Percentiles rank a stretch among this genome's conserved stretches.
Evolutionary conservation across 2,113 vertebrate species (phyloP).

Genomic region (Myiopsitta monachus): DNA sequence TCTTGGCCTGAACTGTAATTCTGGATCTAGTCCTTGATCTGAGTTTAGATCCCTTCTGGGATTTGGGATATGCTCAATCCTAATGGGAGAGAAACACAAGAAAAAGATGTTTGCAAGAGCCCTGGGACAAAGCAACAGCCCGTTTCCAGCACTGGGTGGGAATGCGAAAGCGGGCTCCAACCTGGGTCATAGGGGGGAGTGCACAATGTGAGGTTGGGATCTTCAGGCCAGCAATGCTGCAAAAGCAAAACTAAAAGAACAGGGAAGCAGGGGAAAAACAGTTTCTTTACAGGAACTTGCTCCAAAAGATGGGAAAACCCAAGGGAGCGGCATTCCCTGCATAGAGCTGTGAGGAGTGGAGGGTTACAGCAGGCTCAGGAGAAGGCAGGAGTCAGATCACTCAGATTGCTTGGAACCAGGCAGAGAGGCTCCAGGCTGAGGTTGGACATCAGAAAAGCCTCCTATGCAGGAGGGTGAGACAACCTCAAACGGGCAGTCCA

Average conservation of each 20-base stretch:
- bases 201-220: not conserved
- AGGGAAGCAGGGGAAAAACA: not conserved
- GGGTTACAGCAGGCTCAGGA: not conserved
- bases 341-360: rapidly evolving
- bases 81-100: not conserved
- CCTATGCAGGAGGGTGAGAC: not conserved
- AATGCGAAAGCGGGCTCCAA: not conserved
- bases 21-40: not conserved
- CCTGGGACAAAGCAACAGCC: not conserved
- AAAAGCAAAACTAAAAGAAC: not conserved
- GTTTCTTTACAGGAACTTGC: not conserved
- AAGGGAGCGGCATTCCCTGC: not conserved
- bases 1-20: not conserved
- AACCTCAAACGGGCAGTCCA: rapidly evolving
- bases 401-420: not conserved
- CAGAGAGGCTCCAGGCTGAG: not conserved
- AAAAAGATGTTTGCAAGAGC: not conserved
- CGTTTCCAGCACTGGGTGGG: not conserved
- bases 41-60: not conserved
- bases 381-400: not conserved
- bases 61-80: not conserved
- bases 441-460: not conserved
- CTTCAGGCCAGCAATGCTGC: rapidly evolving
- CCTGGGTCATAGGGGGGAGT: rapidly evolving
- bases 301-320: not conserved